Percentiles rank a stretch among this genome's conserved stretches.
phyloP scores from a whole-genome alignment of 2,797 vertebrate genomes.

The Cygnus olor region DNA sequence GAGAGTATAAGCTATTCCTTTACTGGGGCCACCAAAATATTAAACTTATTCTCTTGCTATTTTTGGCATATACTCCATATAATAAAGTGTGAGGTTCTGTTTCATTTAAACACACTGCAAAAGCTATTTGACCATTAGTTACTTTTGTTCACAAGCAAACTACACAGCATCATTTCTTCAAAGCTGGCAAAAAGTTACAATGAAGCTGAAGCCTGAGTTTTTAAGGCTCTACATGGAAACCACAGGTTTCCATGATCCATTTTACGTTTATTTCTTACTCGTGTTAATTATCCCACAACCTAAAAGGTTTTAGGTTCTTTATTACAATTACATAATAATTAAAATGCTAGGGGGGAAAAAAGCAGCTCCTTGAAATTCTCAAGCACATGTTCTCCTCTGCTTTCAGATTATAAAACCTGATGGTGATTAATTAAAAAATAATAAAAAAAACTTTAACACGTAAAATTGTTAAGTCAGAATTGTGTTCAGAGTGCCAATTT shows the following conservation, averaged over 20 bases:
- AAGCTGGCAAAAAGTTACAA: background rate
- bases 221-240: background rate
- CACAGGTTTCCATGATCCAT: background rate
- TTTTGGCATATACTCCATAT: background rate
- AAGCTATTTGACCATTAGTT: background rate
- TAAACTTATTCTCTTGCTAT: background rate
- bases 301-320: background rate
- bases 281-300: background rate
- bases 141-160: background rate
- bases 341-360: background rate
- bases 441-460: background rate
- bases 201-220: background rate
- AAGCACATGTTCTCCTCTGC: background rate
- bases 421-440: background rate
- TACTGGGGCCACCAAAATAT: background rate
- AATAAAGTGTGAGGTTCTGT: background rate
- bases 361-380: background rate
- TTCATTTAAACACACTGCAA: background rate
- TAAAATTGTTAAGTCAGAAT: background rate
- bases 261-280: background rate
- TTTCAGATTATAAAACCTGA: background rate
- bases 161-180: background rate
- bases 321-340: background rate
- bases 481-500: accelerated
- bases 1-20: background rate